Percentiles rank a stretch among this genome's conserved stretches.
Evolutionary conservation across 2,113 vertebrate species (phyloP).

Genomic region (Danio rerio): DNA sequence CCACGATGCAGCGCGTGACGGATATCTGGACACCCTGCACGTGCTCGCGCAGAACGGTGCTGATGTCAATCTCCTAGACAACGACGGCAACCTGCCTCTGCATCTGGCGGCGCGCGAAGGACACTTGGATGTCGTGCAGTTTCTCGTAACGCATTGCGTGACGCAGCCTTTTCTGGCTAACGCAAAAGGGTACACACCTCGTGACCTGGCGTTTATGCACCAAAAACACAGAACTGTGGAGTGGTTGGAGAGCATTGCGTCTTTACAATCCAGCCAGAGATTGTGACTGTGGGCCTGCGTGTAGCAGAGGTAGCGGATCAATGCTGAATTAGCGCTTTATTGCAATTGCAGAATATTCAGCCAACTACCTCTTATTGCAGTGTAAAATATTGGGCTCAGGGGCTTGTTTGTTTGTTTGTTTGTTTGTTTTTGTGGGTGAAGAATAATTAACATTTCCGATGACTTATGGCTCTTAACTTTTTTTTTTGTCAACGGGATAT

Average conservation of each 20-base stretch:
- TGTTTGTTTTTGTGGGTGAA: not conserved
- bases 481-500: not conserved
- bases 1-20: slow-evolving; percentile 91
- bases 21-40: slow-evolving; percentile 83
- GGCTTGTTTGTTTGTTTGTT: slow-evolving; percentile 5
- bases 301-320: slow-evolving; percentile 49
- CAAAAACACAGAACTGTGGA: slow-evolving; percentile 65
- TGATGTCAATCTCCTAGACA: slow-evolving; percentile 83
- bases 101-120: slow-evolving; percentile 88
- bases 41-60: slow-evolving; percentile 81
- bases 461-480: not conserved
- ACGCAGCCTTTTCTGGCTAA: slow-evolving; percentile 75
- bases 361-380: slow-evolving; percentile 57
- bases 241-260: slow-evolving; percentile 52
- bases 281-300: not conserved
- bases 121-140: slow-evolving; percentile 78
- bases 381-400: slow-evolving; percentile 33
- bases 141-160: slow-evolving; percentile 73
- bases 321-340: slow-evolving; percentile 40
- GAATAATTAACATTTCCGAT: not conserved
- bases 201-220: slow-evolving; percentile 78
- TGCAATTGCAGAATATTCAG: slow-evolving; percentile 42
- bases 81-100: slow-evolving; percentile 85
- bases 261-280: slow-evolving; percentile 19
- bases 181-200: slow-evolving; percentile 77